These are phyloP conservation scores for Oncorhynchus keta DNA, from an alignment of 2,113 vertebrate species.

Conservation along the genomic window DNA sequence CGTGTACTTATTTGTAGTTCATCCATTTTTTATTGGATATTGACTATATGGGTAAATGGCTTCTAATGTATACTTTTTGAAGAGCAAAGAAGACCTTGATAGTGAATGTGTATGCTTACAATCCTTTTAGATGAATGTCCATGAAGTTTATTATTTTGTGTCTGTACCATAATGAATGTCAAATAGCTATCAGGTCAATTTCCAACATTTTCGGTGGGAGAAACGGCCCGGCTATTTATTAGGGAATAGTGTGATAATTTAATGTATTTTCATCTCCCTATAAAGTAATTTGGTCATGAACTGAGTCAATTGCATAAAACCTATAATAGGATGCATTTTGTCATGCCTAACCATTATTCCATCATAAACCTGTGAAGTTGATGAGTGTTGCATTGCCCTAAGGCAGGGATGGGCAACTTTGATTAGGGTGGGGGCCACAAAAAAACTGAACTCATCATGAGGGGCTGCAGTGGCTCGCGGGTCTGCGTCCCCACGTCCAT, in stretches of 20 bases:
- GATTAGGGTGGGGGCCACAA: too few relatives aligned
- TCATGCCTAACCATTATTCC: slow-evolving; percentile 64
- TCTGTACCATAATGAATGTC: slow-evolving; percentile 26
- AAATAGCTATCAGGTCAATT: slow-evolving; percentile 10
- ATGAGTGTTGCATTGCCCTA: slow-evolving; percentile 38
- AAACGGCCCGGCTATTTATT: slow-evolving; percentile 21
- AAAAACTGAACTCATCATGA: too few relatives aligned
- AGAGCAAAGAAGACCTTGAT: too few relatives aligned
- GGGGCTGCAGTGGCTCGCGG: too few relatives aligned
- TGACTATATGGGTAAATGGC: too few relatives aligned
- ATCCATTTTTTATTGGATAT: too few relatives aligned
- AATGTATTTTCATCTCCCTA: slow-evolving; percentile 50
- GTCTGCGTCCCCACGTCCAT: too few relatives aligned
- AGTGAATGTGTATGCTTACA: too few relatives aligned
- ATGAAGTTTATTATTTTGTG: background rate
- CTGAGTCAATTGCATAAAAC: slow-evolving; percentile 64
- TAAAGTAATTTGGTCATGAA: slow-evolving; percentile 61
- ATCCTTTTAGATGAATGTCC: too few relatives aligned
- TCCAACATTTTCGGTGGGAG: slow-evolving; percentile 20
- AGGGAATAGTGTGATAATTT: slow-evolving; percentile 23
- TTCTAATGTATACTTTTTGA: too few relatives aligned
- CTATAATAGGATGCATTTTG: slow-evolving; percentile 74
- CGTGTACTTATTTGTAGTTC: too few relatives aligned
- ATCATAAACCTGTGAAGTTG: slow-evolving; percentile 50
- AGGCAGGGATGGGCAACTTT: too few relatives aligned